Evolutionary conservation across 1,140 invertebrate genomes (phyloP).

Genomic region (Caenorhabditis latens): DNA sequence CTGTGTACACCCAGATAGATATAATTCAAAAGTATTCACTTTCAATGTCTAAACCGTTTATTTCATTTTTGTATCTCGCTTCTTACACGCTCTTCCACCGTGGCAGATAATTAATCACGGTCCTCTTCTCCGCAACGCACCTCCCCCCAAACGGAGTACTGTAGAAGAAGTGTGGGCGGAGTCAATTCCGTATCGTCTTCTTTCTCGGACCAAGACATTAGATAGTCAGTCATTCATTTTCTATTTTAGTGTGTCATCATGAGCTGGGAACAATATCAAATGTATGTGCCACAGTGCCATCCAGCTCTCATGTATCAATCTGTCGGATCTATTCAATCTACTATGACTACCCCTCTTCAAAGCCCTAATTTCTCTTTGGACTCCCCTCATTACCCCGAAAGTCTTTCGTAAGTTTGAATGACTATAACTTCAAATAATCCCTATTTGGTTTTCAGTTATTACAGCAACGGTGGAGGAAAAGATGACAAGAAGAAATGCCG

Average conservation of each 20-base stretch:
- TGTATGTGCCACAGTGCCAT: constrained; percentile 53
- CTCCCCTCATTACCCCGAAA: constrained; percentile 31
- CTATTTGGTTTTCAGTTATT: not conserved
- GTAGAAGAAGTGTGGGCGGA: constrained; percentile 18
- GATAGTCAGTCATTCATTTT: not conserved
- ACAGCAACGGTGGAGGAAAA: constrained; percentile 38
- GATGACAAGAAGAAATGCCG: constrained; percentile 58
- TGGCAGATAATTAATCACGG: constrained; percentile 45
- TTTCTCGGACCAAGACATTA: constrained; percentile 18
- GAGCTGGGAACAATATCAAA: constrained; percentile 48
- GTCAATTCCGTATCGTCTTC: constrained; percentile 13
- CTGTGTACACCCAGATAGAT: too few relatives aligned
- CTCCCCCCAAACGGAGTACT: constrained; percentile 3
- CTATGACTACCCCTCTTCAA: constrained; percentile 41
- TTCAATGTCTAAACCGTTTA: not conserved
- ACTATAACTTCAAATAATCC: not conserved
- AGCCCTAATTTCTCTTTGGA: constrained; percentile 29
- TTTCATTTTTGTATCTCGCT: constrained; percentile 6
- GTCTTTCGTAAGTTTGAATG: constrained; percentile 19
- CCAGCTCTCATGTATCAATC: constrained; percentile 39
- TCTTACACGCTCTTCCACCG: constrained; percentile 43
- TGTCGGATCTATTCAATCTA: constrained; percentile 31
- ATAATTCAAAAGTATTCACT: not conserved
- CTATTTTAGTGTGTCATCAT: not conserved
- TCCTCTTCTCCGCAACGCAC: not conserved